These are phyloP conservation scores for Motacilla tschutschensis DNA, from an alignment of 2,113 vertebrate genomes.

Conservation along the genomic window DNA sequence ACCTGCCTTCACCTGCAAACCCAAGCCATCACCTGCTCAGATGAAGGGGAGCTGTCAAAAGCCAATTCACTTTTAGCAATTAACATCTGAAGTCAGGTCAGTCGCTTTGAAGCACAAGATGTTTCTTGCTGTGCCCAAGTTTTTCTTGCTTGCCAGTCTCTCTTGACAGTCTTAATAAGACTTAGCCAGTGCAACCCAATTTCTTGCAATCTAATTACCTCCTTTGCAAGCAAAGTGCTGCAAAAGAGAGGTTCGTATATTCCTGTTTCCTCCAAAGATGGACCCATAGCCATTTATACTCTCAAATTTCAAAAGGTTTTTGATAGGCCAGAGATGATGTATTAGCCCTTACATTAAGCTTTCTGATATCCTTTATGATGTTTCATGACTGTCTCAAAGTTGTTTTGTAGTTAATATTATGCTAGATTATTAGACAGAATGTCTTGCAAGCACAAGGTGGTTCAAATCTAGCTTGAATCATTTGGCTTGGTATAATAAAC, in stretches of 20 bases:
- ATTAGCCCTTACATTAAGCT: background rate
- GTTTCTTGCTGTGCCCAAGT: background rate
- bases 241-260: background rate
- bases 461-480: background rate
- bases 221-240: background rate
- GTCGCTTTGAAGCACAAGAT: background rate
- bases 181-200: background rate
- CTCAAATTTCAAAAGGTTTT: background rate
- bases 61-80: background rate
- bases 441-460: background rate
- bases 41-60: constrained; percentile 48
- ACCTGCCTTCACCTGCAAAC: background rate
- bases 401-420: background rate
- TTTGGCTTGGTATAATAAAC: background rate
- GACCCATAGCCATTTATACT: background rate
- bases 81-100: constrained; percentile 27
- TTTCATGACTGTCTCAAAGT: background rate
- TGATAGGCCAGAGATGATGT: background rate
- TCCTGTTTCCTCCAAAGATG: background rate
- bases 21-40: background rate
- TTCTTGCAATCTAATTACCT: background rate
- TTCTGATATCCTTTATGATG: background rate
- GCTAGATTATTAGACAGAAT: background rate
- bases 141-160: background rate
- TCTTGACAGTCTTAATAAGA: background rate